Percentiles rank a stretch among this genome's conserved stretches.
These are phyloP conservation scores for Malacoctenus gilli DNA, from an alignment of 2,797 vertebrate genomes.

Conservation along the genomic window DNA sequence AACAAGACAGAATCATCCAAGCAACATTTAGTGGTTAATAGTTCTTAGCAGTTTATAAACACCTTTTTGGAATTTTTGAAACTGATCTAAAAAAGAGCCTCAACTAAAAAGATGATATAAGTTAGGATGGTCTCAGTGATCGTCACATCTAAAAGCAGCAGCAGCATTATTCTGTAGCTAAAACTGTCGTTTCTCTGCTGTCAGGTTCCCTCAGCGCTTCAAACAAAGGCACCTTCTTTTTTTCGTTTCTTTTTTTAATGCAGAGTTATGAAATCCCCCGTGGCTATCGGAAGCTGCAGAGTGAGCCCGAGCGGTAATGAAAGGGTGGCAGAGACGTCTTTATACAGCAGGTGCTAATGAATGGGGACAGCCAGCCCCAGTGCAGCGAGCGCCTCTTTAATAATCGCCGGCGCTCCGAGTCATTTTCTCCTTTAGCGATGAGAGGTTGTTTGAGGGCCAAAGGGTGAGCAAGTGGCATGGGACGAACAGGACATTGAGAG, in stretches of 20 bases:
- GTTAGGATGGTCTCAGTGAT: too few species aligned
- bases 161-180: too few species aligned
- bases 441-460: slow-evolving; percentile 23
- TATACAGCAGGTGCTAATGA: slow-evolving; percentile 65
- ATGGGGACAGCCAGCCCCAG: slow-evolving; percentile 42
- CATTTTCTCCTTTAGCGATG: slow-evolving; percentile 51
- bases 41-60: too few species aligned
- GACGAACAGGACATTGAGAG: slow-evolving; percentile 5
- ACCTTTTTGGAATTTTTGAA: too few species aligned
- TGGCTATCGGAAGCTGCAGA: slow-evolving; percentile 38
- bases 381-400: slow-evolving; percentile 37
- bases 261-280: background rate
- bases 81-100: too few species aligned
- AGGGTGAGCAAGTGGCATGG: slow-evolving; percentile 8
- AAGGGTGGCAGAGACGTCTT: slow-evolving; percentile 35
- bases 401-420: slow-evolving; percentile 42
- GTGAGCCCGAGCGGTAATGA: slow-evolving; percentile 55
- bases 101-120: too few species aligned
- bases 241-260: too few species aligned
- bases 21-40: background rate
- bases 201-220: slow-evolving; percentile 1
- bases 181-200: too few species aligned
- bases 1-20: too few species aligned
- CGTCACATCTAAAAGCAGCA: too few species aligned
- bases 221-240: background rate